Evolutionary conservation across 2,888 invertebrate species (phyloP).

Genomic region (Aphrophora alni): DNA sequence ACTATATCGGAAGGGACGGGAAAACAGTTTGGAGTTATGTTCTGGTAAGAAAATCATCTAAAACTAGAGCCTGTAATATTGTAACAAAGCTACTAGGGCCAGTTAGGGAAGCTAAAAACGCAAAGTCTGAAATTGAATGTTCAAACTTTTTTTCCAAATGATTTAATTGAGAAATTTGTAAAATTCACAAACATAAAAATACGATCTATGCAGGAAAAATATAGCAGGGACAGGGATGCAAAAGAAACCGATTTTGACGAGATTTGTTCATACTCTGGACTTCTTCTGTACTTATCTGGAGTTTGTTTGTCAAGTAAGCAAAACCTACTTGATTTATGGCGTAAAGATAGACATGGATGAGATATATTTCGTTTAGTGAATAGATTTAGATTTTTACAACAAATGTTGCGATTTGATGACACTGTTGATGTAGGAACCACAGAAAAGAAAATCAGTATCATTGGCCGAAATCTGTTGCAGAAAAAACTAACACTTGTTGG

Average conservation of each 20-base stretch:
- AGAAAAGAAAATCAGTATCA: background rate
- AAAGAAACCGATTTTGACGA: background rate
- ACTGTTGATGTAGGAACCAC: background rate
- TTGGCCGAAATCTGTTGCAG: background rate
- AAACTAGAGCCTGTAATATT: background rate
- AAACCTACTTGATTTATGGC: background rate
- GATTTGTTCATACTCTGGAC: background rate
- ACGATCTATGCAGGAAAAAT: background rate
- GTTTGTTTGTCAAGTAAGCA: background rate
- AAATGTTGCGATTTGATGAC: background rate
- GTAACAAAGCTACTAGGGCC: background rate
- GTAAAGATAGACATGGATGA: background rate
- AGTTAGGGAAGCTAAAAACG: background rate
- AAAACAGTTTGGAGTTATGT: background rate
- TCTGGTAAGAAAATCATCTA: background rate
- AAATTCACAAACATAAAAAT: background rate
- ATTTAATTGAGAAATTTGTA: background rate
- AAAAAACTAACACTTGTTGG: background rate
- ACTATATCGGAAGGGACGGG: background rate
- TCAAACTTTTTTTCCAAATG: background rate
- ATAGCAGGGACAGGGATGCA: background rate
- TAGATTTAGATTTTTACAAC: background rate
- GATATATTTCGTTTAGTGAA: background rate
- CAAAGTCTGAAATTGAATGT: background rate
- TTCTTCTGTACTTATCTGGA: background rate